Percentiles rank a stretch among this genome's conserved stretches.
Evolutionary conservation across 2,888 invertebrate genomes (phyloP).

Genomic region (Gymnosoma rotundatum): DNA sequence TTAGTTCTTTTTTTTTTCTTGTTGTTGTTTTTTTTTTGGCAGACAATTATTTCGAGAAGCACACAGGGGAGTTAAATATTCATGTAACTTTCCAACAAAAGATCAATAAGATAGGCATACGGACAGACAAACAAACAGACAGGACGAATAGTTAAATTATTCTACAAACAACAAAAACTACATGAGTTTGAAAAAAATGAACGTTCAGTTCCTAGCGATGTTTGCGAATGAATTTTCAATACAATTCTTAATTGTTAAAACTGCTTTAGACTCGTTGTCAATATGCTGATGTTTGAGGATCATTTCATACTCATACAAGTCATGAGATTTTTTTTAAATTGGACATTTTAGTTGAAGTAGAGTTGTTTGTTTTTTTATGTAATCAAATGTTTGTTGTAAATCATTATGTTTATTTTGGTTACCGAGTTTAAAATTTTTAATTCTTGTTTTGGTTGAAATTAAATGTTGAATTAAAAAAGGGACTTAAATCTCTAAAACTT

Average conservation of each 20-base stretch:
- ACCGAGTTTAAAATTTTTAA: neutral
- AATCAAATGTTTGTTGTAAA: slow-evolving; percentile 43
- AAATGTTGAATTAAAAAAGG: no score
- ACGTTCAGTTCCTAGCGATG: slow-evolving; percentile 53
- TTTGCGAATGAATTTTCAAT: slow-evolving; percentile 67
- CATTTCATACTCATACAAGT: slow-evolving; percentile 18
- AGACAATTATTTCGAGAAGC: slow-evolving; percentile 8
- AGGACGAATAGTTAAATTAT: slow-evolving; percentile 53
- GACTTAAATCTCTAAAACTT: no score
- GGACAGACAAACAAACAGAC: slow-evolving; percentile 37
- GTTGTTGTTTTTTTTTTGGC: neutral
- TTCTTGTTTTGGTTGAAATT: no score
- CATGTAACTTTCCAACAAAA: slow-evolving; percentile 66
- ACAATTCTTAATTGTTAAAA: slow-evolving; percentile 58
- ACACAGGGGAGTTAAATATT: slow-evolving; percentile 47
- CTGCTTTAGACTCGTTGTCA: slow-evolving; percentile 7
- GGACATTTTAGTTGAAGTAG: slow-evolving; percentile 42
- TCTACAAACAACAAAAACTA: slow-evolving; percentile 20
- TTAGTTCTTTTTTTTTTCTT: neutral
- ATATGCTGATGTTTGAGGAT: neutral
- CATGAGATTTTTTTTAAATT: slow-evolving; percentile 56
- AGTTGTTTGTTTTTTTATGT: slow-evolving; percentile 6
- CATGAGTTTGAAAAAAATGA: neutral
- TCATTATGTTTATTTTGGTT: slow-evolving; percentile 43
- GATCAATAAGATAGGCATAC: slow-evolving; percentile 66